These are phyloP conservation scores for Bufo gargarizans DNA, from an alignment of 2,113 vertebrate species.

Conservation along the genomic window DNA sequence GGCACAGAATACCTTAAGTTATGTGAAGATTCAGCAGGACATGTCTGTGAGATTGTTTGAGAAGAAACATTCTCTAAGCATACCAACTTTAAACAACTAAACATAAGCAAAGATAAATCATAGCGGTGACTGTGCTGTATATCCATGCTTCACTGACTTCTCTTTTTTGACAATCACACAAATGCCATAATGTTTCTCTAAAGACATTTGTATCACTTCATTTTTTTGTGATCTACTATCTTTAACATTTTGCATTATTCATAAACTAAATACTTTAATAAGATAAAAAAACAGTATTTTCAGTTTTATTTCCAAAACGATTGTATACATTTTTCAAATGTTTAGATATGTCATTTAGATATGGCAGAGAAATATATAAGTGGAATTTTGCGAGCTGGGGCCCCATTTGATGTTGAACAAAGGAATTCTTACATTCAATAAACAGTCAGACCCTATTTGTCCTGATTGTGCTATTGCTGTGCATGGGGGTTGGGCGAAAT, in stretches of 20 bases:
- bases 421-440: neutral
- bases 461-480: neutral
- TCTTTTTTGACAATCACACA: neutral
- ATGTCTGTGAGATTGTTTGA: slow-evolving; percentile 10
- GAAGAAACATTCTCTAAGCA: slow-evolving; percentile 13
- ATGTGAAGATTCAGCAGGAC: slow-evolving; percentile 15
- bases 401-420: no score
- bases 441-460: neutral
- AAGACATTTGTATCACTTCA: neutral
- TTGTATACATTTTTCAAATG: no score
- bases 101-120: neutral
- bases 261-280: no score
- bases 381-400: neutral
- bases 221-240: neutral
- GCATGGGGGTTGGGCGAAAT: neutral
- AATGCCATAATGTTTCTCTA: neutral
- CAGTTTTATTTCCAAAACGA: no score
- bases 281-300: no score
- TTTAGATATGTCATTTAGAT: no score
- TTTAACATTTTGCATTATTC: neutral
- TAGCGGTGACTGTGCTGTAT: neutral
- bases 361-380: no score
- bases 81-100: neutral
- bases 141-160: neutral
- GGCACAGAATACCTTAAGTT: neutral